Evolutionary conservation across 2,113 vertebrate species (phyloP), one percentile per base, ranked within the genome.

Genomic region (Hylia prasina): DNA sequence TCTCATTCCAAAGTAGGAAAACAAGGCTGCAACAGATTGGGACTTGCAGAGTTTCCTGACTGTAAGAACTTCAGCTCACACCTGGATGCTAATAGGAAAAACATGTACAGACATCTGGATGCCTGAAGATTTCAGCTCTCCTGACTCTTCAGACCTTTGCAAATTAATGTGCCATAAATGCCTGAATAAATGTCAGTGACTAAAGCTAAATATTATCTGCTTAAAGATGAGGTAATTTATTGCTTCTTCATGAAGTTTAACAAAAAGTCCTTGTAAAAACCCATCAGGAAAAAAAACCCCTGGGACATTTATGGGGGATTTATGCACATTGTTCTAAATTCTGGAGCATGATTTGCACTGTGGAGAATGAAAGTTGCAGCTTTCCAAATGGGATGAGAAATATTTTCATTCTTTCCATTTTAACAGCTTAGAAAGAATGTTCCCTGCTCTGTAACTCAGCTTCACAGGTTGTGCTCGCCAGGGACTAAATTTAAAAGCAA

Each of bases 31-130:
- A 91, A 92, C 96, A 94, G 69, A 96, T 96, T 95, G 81, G 71
- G 84, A 97, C 96, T 96, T 97, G 97, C 92, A 89, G 25, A 65
- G 89, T 63, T 94, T 93, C 93, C 94, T 94, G 93, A 61, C 64
- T 87, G 5, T 69, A 75, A 97, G 92, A 89, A 58, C 64, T 66
- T 83, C 68, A 80, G 85, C 82, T 95, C 82, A 75, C 94, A 97
- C 91, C 95, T 94, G 83, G 65, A 86, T 91, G 78, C 64, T 86
- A 92, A 96, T 87, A 90, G 61, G 60, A 71, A 86, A 93, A 89
- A 94, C 96, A 86, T 94, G 95, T 97, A 61, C 22, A 19, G 89
- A 64, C 95, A 94, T 66, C 86, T 95, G 85, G 64, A 61, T 92
- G 71, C 63, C 54, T 81, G 13, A 66, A 75, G 60, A 61, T 80